Evolutionary conservation across 1,140 invertebrate species (phyloP).

Genomic region (Physella acuta): DNA sequence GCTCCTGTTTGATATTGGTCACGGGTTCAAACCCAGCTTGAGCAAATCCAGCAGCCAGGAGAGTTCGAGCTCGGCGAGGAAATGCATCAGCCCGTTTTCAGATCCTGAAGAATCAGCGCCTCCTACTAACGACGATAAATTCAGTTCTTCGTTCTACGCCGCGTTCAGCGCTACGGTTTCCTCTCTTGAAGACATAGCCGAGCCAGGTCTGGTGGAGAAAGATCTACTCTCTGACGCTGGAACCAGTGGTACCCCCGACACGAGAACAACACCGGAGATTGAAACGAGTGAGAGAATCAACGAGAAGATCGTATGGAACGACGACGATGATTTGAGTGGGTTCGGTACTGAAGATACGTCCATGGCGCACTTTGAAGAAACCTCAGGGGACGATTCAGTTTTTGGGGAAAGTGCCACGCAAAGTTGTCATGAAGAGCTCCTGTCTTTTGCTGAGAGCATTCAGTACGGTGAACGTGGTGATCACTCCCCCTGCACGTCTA

Average conservation of each 20-base stretch:
- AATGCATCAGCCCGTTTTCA: too few species aligned
- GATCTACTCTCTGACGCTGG: too few species aligned
- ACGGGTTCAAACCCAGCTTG: too few species aligned
- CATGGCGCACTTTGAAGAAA: not conserved
- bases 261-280: not conserved
- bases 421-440: not conserved
- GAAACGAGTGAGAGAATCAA: not conserved
- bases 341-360: not conserved
- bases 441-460: not conserved
- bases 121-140: not conserved
- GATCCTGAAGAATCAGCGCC: too few species aligned
- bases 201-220: too few species aligned
- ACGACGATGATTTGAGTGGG: not conserved
- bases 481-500: slow-evolving; percentile 3
- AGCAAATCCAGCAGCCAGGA: too few species aligned
- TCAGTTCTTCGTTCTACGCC: slow-evolving; percentile 17
- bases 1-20: too few species aligned
- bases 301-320: not conserved
- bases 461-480: not conserved
- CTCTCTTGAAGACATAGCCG: slow-evolving; percentile 1
- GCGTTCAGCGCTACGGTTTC: slow-evolving; percentile 17
- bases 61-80: too few species aligned
- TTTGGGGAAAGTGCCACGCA: not conserved
- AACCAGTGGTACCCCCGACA: too few species aligned
- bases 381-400: not conserved